Percentiles rank a stretch among this genome's conserved stretches.
These are phyloP conservation scores for Crepidodera aurea DNA, from an alignment of 2,888 invertebrate species.

Conservation along the genomic window DNA sequence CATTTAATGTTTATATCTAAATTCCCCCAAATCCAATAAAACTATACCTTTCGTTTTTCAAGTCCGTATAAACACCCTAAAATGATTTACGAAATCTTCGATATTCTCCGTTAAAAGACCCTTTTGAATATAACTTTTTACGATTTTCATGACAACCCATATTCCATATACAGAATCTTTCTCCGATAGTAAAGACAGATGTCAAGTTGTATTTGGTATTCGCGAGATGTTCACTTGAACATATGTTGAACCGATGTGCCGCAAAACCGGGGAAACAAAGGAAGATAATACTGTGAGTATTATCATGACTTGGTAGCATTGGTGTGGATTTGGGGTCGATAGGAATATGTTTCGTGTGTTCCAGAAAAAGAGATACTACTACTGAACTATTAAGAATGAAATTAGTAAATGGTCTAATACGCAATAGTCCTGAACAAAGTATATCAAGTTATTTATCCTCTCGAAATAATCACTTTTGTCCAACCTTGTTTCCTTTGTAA, in stretches of 20 bases:
- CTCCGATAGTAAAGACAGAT: slow-evolving; percentile 42
- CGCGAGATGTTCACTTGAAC: slow-evolving; percentile 45
- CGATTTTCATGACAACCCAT: slow-evolving; percentile 18
- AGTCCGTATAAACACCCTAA: neutral
- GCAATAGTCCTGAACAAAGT: too few species aligned
- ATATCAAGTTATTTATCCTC: too few species aligned
- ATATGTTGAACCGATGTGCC: slow-evolving; percentile 44
- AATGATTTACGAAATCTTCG: slow-evolving; percentile 5
- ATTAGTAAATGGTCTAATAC: too few species aligned
- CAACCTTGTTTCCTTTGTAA: too few species aligned
- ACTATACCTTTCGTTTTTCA: neutral
- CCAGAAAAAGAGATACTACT: too few species aligned
- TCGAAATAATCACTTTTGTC: too few species aligned
- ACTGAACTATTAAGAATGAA: too few species aligned
- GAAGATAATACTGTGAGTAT: slow-evolving; percentile 1
- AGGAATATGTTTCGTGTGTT: too few species aligned
- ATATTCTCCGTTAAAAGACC: slow-evolving; percentile 3
- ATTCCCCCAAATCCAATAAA: neutral
- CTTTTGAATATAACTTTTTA: slow-evolving; percentile 20
- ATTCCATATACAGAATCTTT: slow-evolving; percentile 17
- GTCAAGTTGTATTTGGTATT: slow-evolving; percentile 52
- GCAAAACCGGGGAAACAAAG: slow-evolving; percentile 18
- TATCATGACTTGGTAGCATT: neutral
- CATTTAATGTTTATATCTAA: too few species aligned
- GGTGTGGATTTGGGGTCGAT: neutral